Conservation (phyloP, 2,888 invertebrate species). For the Unio delphinus region DNA sequence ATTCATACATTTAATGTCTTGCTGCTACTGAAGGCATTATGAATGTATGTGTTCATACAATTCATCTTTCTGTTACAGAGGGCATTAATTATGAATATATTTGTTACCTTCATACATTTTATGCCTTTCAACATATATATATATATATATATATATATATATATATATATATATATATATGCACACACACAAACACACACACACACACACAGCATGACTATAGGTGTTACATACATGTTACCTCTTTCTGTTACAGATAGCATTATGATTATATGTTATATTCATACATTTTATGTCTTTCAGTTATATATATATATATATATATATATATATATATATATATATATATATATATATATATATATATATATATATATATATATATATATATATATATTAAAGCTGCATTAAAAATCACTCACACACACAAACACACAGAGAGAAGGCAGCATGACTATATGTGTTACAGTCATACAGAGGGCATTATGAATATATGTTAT, state of each 20-base stretch:
- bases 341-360: too few relatives aligned
- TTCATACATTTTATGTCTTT: too few relatives aligned
- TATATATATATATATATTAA: too few relatives aligned
- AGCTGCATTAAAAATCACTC: too few relatives aligned
- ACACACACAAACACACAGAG: too few relatives aligned
- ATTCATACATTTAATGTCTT: neutral
- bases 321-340: too few relatives aligned
- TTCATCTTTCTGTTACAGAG: neutral
- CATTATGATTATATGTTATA: slow-evolving; percentile 40
- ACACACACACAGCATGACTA: neutral
- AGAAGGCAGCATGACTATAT: neutral
- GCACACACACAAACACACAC: too few relatives aligned
- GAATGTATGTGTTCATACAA: slow-evolving; percentile 18
- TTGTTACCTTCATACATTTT: neutral
- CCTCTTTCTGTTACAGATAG: slow-evolving; percentile 27
- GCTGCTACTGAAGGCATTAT: slow-evolving; percentile 45
- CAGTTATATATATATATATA: too few relatives aligned
- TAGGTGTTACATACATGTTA: neutral
- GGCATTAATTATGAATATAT: neutral
- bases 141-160: neutral
- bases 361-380: too few relatives aligned
- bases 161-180: neutral
- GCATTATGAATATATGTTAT: slow-evolving; percentile 34
- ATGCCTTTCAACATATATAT: neutral
- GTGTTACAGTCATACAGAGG: slow-evolving; percentile 26